These are phyloP conservation scores for Lasioglossum marginatum DNA, from an alignment of 2,888 invertebrate species.

Conservation along the genomic window DNA sequence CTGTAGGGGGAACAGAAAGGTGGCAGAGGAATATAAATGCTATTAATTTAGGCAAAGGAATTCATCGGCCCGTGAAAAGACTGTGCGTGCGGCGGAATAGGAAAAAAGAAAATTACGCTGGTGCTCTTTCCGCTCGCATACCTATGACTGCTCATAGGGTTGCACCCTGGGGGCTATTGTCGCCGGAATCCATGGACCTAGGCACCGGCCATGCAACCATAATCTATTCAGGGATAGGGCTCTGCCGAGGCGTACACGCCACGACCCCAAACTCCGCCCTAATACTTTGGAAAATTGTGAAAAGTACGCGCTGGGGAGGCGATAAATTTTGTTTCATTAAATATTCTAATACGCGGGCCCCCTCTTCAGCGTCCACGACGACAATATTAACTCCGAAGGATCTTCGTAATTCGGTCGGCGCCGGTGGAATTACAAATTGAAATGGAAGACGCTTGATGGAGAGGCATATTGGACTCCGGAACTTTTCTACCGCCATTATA, in stretches of 20 bases:
- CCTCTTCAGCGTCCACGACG: conserved; percentile 15
- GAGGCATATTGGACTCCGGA: not conserved
- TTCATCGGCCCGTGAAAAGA: conserved; percentile 82
- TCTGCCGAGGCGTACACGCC: conserved; percentile 44
- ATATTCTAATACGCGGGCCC: conserved; percentile 51
- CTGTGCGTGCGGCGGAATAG: conserved; percentile 48
- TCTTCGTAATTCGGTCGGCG: conserved; percentile 36
- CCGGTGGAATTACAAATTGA: conserved; percentile 40
- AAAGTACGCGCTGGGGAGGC: conserved; percentile 19
- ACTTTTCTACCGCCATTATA: conserved; percentile 3
- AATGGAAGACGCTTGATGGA: conserved; percentile 20
- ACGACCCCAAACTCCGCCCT: conserved; percentile 72
- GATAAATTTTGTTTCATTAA: conserved; percentile 56
- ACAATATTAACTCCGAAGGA: conserved; percentile 44
- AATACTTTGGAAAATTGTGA: conserved; percentile 58
- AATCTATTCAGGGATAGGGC: conserved; percentile 63
- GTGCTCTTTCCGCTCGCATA: conserved; percentile 60
- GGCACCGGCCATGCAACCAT: conserved; percentile 73
- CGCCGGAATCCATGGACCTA: conserved; percentile 63
- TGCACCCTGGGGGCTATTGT: conserved; percentile 79
- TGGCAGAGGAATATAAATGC: conserved; percentile 77
- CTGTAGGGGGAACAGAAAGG: conserved; percentile 17
- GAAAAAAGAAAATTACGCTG: conserved; percentile 70
- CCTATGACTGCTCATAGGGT: conserved; percentile 70
- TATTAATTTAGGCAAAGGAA: conserved; percentile 82